These are phyloP conservation scores for Lochmaea capreae DNA, from an alignment of 2,888 invertebrate genomes.

Conservation along the genomic window DNA sequence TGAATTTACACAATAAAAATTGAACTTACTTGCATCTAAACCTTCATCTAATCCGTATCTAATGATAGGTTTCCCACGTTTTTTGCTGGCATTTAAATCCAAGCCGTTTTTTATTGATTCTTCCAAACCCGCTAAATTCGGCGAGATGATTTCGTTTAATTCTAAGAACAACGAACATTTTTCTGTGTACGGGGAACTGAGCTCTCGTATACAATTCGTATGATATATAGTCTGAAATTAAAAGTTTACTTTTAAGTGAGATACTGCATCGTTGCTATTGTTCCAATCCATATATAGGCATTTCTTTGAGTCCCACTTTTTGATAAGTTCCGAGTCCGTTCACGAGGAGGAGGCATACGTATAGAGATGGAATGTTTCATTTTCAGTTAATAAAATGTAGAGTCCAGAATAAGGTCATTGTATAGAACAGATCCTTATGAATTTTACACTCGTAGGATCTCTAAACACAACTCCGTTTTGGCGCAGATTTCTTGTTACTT, in stretches of 20 bases:
- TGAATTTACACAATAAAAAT: background rate
- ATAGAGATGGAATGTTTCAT: too few species aligned
- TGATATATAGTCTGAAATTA: slow-evolving; percentile 74
- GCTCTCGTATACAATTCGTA: slow-evolving; percentile 75
- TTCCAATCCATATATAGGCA: too few species aligned
- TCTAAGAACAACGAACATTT: slow-evolving; percentile 68
- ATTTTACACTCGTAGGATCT: too few species aligned
- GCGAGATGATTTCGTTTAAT: slow-evolving; percentile 67
- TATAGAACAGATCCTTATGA: too few species aligned
- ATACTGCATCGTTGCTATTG: too few species aligned
- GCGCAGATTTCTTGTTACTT: too few species aligned
- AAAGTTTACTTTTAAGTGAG: background rate
- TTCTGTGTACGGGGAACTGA: slow-evolving; percentile 69
- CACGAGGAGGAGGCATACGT: too few species aligned
- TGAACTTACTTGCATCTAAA: slow-evolving; percentile 76
- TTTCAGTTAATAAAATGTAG: too few species aligned
- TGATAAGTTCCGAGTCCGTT: too few species aligned
- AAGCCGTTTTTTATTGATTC: slow-evolving; percentile 79
- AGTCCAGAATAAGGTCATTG: too few species aligned
- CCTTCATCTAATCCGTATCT: slow-evolving; percentile 80
- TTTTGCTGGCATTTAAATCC: slow-evolving; percentile 72
- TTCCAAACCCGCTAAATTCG: slow-evolving; percentile 71
- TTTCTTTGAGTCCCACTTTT: too few species aligned
- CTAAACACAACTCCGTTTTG: too few species aligned
- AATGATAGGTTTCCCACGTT: slow-evolving; percentile 76